Evolutionary conservation across 2,888 invertebrate species (phyloP).

Genomic region (Cybosia mesomella): DNA sequence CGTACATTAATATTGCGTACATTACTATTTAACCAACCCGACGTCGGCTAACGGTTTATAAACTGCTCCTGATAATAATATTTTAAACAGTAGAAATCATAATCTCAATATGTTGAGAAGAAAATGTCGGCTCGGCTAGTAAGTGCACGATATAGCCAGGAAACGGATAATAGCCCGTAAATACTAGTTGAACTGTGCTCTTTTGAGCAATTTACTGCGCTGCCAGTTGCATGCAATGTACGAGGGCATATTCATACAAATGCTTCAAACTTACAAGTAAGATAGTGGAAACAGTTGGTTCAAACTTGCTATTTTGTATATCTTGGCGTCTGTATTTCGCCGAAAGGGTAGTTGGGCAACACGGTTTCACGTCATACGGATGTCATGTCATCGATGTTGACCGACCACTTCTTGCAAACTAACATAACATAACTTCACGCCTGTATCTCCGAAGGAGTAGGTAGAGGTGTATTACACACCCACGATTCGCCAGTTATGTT

Average conservation of each 20-base stretch:
- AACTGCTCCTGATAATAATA: not conserved
- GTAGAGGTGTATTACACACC: too few species aligned
- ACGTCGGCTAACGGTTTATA: not conserved
- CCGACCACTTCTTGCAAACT: too few species aligned
- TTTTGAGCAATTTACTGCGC: slow-evolving; percentile 3
- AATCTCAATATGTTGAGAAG: not conserved
- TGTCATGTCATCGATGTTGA: too few species aligned
- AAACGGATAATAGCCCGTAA: slow-evolving; percentile 16
- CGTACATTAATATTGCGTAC: too few species aligned
- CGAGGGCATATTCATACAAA: not conserved
- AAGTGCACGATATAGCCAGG: not conserved
- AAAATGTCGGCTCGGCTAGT: not conserved
- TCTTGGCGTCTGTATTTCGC: too few species aligned
- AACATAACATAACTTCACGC: too few species aligned
- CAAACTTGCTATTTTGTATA: not conserved
- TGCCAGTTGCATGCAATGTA: not conserved
- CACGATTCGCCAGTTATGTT: too few species aligned
- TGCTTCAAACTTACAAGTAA: not conserved
- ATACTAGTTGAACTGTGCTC: slow-evolving; percentile 9
- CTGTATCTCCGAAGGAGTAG: too few species aligned
- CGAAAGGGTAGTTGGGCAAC: too few species aligned
- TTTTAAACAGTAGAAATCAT: not conserved
- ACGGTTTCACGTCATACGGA: too few species aligned
- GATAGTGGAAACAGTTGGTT: not conserved
- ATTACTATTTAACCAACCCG: not conserved